Percentiles rank a stretch among this genome's conserved stretches.
These are phyloP conservation scores for Trimorus sp. DNA, from an alignment of 2,888 invertebrate genomes.

Conservation along the genomic window DNA sequence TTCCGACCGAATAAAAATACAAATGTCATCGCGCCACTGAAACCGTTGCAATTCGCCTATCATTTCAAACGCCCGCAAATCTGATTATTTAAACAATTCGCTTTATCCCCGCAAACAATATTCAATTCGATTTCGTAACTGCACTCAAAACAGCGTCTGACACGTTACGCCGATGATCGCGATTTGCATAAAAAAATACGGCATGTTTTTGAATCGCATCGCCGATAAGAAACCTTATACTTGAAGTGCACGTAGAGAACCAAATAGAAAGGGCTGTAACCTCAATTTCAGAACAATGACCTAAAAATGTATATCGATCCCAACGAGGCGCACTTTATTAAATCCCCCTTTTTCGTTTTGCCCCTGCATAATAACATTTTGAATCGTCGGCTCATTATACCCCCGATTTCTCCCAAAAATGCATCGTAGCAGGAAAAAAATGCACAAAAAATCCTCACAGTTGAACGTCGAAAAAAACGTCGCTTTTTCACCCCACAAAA, in stretches of 20 bases:
- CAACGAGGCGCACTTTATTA: conserved; percentile 44
- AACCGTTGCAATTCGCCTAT: too few relatives aligned
- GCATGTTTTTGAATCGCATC: conserved; percentile 42
- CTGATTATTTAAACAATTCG: too few relatives aligned
- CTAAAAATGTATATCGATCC: conserved; percentile 65
- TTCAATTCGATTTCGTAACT: too few relatives aligned
- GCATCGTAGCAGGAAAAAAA: background rate
- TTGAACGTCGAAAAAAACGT: too few relatives aligned
- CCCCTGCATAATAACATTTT: conserved; percentile 22
- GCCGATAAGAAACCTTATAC: conserved; percentile 55
- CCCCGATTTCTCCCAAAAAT: too few relatives aligned
- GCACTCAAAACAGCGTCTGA: too few relatives aligned
- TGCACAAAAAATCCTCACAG: background rate
- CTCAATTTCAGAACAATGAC: conserved; percentile 66
- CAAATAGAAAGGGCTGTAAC: conserved; percentile 59
- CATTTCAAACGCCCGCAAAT: too few relatives aligned
- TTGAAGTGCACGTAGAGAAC: conserved; percentile 39
- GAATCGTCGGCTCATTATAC: conserved; percentile 13
- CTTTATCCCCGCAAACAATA: too few relatives aligned
- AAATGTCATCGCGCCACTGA: too few relatives aligned
- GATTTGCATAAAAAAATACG: conserved; percentile 10
- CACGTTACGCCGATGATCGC: conserved; percentile 6
- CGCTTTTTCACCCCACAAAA: too few relatives aligned
- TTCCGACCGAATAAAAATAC: too few relatives aligned
- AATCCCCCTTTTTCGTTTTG: conserved; percentile 33